Conservation (phyloP, 2,797 vertebrate genomes). For the Poeciliopsis presidionis region DNA sequence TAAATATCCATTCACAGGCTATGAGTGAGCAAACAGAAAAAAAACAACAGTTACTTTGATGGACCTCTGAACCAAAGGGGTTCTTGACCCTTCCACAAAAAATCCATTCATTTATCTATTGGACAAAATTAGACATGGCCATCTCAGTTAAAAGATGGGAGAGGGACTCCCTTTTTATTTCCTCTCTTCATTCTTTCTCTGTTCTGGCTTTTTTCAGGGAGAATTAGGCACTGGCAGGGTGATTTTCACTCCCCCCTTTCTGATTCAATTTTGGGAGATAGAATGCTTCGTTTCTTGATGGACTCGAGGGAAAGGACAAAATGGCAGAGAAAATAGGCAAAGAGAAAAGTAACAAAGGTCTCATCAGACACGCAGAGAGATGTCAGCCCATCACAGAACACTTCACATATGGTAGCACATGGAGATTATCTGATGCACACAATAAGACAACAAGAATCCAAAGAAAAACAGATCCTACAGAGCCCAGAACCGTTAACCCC, state of each 20-base stretch:
- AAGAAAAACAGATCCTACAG: slow-evolving; percentile 5
- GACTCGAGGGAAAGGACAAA: slow-evolving; percentile 50
- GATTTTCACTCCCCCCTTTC: slow-evolving; percentile 32
- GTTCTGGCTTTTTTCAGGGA: slow-evolving; percentile 55
- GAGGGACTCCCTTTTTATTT: slow-evolving; percentile 54
- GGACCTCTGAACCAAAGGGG: slow-evolving; percentile 70
- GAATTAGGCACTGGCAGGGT: slow-evolving; percentile 64
- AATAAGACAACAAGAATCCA: slow-evolving; percentile 34
- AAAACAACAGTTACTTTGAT: slow-evolving; percentile 72
- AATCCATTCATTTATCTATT: slow-evolving; percentile 76
- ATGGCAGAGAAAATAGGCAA: slow-evolving; percentile 46
- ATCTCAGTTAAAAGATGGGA: slow-evolving; percentile 69
- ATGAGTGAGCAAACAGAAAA: slow-evolving; percentile 57
- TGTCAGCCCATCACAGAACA: slow-evolving; percentile 55
- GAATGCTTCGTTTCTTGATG: slow-evolving; percentile 67
- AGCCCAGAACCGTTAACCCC: not conserved
- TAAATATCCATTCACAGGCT: slow-evolving; percentile 58
- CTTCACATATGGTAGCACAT: slow-evolving; percentile 42
- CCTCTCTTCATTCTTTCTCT: slow-evolving; percentile 55
- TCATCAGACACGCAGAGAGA: slow-evolving; percentile 68
- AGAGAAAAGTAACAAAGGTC: slow-evolving; percentile 65
- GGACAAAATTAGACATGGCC: slow-evolving; percentile 81
- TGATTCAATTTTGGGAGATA: slow-evolving; percentile 63
- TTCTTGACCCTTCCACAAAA: slow-evolving; percentile 72
- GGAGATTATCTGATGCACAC: slow-evolving; percentile 23